These are phyloP conservation scores for Hirudinaria manillensis DNA, from an alignment of 2,888 invertebrate genomes.

Conservation along the genomic window DNA sequence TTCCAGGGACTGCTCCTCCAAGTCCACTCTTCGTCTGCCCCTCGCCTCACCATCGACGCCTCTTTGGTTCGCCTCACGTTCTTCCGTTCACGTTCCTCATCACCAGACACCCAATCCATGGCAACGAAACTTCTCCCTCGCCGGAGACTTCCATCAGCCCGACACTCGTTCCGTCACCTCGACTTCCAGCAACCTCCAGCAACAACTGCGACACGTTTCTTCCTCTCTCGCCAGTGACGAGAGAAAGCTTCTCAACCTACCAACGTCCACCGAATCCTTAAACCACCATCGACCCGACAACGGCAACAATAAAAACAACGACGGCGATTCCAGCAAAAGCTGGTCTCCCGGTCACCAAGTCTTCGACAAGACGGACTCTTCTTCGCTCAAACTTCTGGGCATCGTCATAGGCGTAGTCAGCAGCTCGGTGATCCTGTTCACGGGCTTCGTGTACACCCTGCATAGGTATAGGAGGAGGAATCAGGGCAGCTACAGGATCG, in stretches of 20 bases:
- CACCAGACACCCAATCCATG: too few species aligned
- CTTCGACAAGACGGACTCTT: neutral
- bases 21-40: too few species aligned
- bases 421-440: neutral
- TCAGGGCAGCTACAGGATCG: constrained; percentile 20
- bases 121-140: too few species aligned
- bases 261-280: neutral
- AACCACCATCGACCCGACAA: neutral
- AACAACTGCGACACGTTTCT: constrained; percentile 1
- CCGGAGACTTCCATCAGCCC: too few species aligned
- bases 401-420: neutral
- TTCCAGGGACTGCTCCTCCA: too few species aligned
- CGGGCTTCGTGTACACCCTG: neutral
- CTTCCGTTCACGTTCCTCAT: too few species aligned
- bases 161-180: too few species aligned
- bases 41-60: too few species aligned
- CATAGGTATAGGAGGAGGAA: constrained; percentile 13
- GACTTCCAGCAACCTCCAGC: neutral
- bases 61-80: too few species aligned
- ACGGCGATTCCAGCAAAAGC: neutral
- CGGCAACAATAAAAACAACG: neutral
- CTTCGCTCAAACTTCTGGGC: neutral
- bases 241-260: constrained; percentile 18
- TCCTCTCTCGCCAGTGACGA: constrained; percentile 18
- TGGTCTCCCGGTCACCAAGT: neutral